Percentiles rank a stretch among this genome's conserved stretches.
Evolutionary conservation across 2,113 vertebrate species (phyloP).

Genomic region (Coptodon bakossiorum): DNA sequence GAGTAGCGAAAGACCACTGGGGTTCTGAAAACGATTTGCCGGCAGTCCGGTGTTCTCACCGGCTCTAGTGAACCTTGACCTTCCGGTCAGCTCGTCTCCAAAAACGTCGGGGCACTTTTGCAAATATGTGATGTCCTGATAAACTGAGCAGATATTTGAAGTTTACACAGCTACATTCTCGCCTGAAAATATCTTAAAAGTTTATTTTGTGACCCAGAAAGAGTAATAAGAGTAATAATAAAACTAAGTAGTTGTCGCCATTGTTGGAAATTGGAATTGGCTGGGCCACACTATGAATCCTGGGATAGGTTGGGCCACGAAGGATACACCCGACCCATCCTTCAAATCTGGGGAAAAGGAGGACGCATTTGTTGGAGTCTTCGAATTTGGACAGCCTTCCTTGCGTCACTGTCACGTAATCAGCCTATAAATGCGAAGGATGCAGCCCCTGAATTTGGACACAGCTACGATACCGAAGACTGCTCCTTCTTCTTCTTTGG

Average conservation of each 20-base stretch:
- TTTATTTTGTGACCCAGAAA: neutral
- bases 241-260: neutral
- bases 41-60: neutral
- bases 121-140: neutral
- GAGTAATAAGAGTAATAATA: neutral
- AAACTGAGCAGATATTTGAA: neutral
- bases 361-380: neutral
- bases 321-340: neutral
- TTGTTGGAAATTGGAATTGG: neutral
- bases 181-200: neutral
- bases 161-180: neutral
- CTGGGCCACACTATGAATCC: accelerated
- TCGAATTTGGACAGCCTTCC: neutral
- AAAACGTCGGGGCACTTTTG: accelerated
- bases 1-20: neutral
- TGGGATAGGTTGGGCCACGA: neutral
- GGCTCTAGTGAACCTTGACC: accelerated
- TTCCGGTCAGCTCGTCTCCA: neutral
- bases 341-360: neutral
- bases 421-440: neutral
- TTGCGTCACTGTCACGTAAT: neutral
- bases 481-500: neutral
- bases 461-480: neutral
- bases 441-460: neutral
- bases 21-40: neutral